phyloP scores from a whole-genome alignment of 2,888 invertebrate genomes.

The Megamerina dolium region DNA sequence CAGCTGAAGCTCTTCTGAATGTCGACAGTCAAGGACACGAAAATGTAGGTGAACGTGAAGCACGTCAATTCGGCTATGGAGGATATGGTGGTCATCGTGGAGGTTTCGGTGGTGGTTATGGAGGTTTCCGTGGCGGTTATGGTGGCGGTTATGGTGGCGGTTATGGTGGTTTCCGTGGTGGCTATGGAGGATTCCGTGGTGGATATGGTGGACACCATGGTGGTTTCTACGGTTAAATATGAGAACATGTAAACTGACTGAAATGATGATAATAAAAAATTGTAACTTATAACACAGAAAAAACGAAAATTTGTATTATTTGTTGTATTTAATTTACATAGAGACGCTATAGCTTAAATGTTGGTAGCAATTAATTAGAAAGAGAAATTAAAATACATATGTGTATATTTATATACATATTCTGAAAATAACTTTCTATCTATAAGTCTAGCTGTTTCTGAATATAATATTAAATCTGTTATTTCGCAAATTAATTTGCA shows the following conservation, averaged over 20 bases:
- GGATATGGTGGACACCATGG: conserved; percentile 13
- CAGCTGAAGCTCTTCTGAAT: conserved; percentile 19
- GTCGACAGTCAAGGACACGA: conserved; percentile 27
- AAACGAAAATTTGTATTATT: too few relatives aligned
- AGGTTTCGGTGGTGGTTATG: conserved; percentile 14
- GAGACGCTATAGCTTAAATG: too few relatives aligned
- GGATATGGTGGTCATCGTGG: conserved; percentile 17
- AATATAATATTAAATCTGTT: too few relatives aligned
- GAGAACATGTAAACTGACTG: not conserved
- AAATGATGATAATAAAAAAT: too few relatives aligned
- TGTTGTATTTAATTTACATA: too few relatives aligned
- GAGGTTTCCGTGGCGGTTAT: conserved; percentile 6
- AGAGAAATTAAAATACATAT: too few relatives aligned
- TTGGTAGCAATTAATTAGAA: too few relatives aligned
- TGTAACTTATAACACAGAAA: too few relatives aligned
- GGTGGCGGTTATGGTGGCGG: conserved; percentile 12
- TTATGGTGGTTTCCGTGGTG: conserved; percentile 8
- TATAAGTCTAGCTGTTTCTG: too few relatives aligned
- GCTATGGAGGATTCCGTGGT: conserved; percentile 14
- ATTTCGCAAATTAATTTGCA: too few relatives aligned
- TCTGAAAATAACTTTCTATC: too few relatives aligned
- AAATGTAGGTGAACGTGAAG: conserved; percentile 26
- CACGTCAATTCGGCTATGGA: conserved; percentile 23
- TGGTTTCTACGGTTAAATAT: conserved; percentile 16
- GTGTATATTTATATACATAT: too few relatives aligned